Base-by-base conservation (phyloP, 2,113 vertebrate genomes). In the Ophiodon elongatus region DNA sequence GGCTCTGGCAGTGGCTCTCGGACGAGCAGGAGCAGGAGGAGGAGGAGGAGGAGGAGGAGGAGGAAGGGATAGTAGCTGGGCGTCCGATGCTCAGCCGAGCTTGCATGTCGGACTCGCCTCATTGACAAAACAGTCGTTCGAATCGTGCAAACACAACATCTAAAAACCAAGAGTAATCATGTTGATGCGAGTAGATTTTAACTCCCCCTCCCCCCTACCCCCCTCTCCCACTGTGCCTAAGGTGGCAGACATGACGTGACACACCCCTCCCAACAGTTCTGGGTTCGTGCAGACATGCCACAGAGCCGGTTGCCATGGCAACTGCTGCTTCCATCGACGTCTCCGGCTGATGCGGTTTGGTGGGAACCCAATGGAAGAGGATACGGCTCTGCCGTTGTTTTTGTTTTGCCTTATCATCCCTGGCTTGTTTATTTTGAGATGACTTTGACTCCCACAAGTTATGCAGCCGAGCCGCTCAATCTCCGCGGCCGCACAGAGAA, bases 221-320 rank as follows among this genome's bases (percentile, higher is more conserved):
- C 14, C 43, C 4, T 10, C 14, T 17, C 14, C 43, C 50, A 19
- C 59, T 23, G 23, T 59, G 59, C 39, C 81, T 45, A 70, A 88
- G 83, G 89, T 91, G 86, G 80, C 68, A 89, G 91, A 90, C 90
- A 71, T 81, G 84, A 90, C 57, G 68, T 60, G 8, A 80, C 88
- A 54, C 85, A n/a, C 62, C 79, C 72, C 83, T 79, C 76, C 57
- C 70, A 4, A 37, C 79, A 77, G 59, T 60, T 79, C 66, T 72
- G 71, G 25, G 15, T 84, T 70, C 0, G 43, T 57, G 50, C 85
- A 90, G 92, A 83, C 86, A 83, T 82, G 70, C 84, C 80, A 91
- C 63, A 3, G 86, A 86, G 83, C 72, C 15, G 7, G 92, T 93
- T 85, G 31, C 94, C 88, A 89, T 83, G 83, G 91, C 83, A 93